These are phyloP conservation scores for Malurus elegans DNA, from an alignment of 2,113 vertebrate species.

Conservation along the genomic window DNA sequence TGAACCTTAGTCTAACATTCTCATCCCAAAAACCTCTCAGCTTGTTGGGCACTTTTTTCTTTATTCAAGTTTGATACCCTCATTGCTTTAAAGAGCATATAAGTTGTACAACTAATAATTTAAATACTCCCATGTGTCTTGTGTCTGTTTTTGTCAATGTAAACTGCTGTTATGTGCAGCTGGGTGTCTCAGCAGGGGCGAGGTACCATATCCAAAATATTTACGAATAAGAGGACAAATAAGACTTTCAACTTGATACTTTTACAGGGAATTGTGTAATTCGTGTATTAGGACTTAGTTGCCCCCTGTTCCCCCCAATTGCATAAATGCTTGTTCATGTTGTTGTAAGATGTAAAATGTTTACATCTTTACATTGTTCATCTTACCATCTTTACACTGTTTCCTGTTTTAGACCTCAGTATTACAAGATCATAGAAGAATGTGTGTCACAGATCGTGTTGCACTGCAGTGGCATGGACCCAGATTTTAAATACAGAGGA, in stretches of 20 bases:
- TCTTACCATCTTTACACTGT: not conserved
- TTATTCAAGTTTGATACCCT: not conserved
- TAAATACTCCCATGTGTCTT: not conserved
- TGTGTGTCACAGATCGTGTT: conserved; percentile 92
- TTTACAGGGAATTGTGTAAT: not conserved
- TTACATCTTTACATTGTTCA: no score
- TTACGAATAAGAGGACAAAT: not conserved
- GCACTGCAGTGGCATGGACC: conserved; percentile 91
- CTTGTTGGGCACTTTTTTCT: not conserved
- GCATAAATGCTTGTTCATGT: not conserved
- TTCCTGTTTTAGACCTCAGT: conserved; percentile 84
- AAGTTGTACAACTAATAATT: not conserved
- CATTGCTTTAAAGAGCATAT: not conserved
- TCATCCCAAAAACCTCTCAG: not conserved
- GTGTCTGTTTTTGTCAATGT: not conserved
- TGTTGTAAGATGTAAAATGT: not conserved
- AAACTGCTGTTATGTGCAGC: not conserved
- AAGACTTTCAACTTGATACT: not conserved
- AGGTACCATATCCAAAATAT: not conserved
- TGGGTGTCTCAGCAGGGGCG: fast-evolving
- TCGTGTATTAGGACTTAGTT: not conserved
- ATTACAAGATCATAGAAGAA: conserved; percentile 98
- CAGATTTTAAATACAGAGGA: conserved; percentile 91
- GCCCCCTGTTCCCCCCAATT: not conserved
- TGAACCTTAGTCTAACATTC: not conserved